phyloP scores from a whole-genome alignment of 2,888 invertebrate genomes.

The Pimpla rufipes region DNA sequence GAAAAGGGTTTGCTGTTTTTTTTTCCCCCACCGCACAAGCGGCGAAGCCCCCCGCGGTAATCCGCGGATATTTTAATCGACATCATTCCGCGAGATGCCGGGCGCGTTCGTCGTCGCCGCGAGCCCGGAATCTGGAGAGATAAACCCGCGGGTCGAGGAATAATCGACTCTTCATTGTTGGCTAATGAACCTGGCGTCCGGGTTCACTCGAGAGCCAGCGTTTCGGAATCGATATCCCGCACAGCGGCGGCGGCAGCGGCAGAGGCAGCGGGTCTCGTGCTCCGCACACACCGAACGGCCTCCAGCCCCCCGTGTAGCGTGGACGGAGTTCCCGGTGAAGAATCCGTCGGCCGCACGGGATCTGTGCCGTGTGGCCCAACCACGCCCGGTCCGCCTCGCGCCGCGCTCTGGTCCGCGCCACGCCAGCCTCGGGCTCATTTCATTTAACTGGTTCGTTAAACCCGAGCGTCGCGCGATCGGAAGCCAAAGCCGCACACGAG shows the following conservation, averaged over 20 bases:
- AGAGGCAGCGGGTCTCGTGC: conserved; percentile 17
- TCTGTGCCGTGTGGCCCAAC: conserved; percentile 38
- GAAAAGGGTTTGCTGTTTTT: background rate
- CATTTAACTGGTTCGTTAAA: conserved; percentile 56
- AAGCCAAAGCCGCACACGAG: conserved; percentile 30
- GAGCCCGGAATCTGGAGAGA: conserved; percentile 50
- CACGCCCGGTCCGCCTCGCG: conserved; percentile 42
- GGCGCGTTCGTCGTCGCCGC: conserved; percentile 28
- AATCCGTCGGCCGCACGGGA: conserved; percentile 46
- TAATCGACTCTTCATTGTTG: conserved; percentile 68
- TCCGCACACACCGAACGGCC: background rate
- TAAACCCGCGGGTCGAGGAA: conserved; percentile 56
- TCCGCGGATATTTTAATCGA: conserved; percentile 47
- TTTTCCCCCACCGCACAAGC: background rate
- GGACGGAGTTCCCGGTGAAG: conserved; percentile 31
- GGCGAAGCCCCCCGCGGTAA: background rate
- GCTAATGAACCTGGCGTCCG: conserved; percentile 67
- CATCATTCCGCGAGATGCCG: conserved; percentile 20
- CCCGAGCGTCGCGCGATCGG: conserved; percentile 33
- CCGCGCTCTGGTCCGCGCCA: background rate
- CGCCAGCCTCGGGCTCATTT: conserved; percentile 46
- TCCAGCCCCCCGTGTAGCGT: background rate
- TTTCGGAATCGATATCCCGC: conserved; percentile 63
- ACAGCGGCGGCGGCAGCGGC: conserved; percentile 1
- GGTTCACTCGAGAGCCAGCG: conserved; percentile 64